Evolutionary conservation across 2,797 vertebrate genomes (phyloP).

Genomic region (Acomys russatus): DNA sequence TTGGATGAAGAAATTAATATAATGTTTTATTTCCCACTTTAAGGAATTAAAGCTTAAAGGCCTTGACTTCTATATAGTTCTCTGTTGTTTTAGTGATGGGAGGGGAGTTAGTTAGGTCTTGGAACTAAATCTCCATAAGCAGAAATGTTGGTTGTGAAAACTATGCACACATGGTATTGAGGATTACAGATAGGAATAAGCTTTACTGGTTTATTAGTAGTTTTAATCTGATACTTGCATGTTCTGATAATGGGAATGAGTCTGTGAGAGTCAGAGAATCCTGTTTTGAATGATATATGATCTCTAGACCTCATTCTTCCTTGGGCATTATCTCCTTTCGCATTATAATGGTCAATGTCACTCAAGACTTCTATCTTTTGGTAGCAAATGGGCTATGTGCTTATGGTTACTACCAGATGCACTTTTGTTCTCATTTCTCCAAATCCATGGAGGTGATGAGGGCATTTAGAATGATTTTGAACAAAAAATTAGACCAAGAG

Average conservation of each 20-base stretch:
- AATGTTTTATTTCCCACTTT: background rate
- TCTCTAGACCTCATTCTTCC: background rate
- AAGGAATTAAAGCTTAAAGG: slow-evolving; percentile 8
- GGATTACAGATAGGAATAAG: background rate
- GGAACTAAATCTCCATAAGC: background rate
- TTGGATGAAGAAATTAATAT: background rate
- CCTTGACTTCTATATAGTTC: background rate
- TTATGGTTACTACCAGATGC: background rate
- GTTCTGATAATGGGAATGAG: background rate
- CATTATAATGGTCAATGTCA: background rate
- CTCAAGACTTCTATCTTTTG: background rate
- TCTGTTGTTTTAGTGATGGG: background rate
- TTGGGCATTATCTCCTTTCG: background rate
- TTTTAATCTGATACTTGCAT: background rate
- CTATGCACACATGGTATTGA: background rate
- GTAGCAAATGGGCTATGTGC: background rate
- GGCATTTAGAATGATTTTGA: background rate
- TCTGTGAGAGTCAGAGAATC: background rate
- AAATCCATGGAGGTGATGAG: background rate
- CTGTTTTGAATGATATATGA: background rate
- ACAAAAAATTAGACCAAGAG: background rate
- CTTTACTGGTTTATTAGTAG: background rate
- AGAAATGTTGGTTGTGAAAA: background rate
- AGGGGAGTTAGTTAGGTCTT: background rate
- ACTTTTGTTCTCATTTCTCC: background rate